Base-by-base conservation (phyloP, 2,888 invertebrate species). In the Ennomos fuscantarius region DNA sequence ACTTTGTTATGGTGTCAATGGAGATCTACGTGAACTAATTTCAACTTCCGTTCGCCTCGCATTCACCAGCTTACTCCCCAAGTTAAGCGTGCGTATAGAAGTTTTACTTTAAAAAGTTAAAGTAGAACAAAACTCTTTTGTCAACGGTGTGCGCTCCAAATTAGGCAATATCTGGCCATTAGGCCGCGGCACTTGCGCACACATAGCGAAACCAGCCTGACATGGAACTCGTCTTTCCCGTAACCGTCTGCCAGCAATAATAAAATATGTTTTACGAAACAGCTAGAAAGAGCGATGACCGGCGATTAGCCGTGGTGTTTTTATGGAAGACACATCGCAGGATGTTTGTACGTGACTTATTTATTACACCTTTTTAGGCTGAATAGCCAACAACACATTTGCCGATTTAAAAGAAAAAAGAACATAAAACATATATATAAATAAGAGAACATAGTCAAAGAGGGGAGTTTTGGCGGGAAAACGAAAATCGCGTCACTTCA, bases 311-410 rank as follows among this genome's bases (percentile, higher is more conserved):
- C 62, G 78, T 75, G 73, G 75, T 69, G 73, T 76, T 84, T 87
- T 72, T 76, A 82, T 82, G 78, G 73, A 51, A 43, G 68, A 72
- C 72, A 63, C 66, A 66, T 71, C 68, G 70, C 86, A 87, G 89
- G 89, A 89, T 81, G 84, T 82, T 68, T 65, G 79, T 82, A 87
- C 87, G 88, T 87, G 89, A 87, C 86, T 85, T 84, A 85, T 82
- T 49, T 82, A 73, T 78, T 76, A 74, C 72, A 70, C 56, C 56
- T 49, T 46, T 53, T 54, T 39, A 45, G 43, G 43, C 34, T 49
- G 41, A 46, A 39, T 12, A 40, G 13, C 41, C 60, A 61, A 61
- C 61, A 41, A 35, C 39, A 47, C 41, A 44, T 34, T 51, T 48
- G 39, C 33, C 49, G 32, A 60, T 53, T 62, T 49, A 40, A 73